Conservation (phyloP, 2,797 vertebrate species). For the Myripristis jacobus region DNA sequence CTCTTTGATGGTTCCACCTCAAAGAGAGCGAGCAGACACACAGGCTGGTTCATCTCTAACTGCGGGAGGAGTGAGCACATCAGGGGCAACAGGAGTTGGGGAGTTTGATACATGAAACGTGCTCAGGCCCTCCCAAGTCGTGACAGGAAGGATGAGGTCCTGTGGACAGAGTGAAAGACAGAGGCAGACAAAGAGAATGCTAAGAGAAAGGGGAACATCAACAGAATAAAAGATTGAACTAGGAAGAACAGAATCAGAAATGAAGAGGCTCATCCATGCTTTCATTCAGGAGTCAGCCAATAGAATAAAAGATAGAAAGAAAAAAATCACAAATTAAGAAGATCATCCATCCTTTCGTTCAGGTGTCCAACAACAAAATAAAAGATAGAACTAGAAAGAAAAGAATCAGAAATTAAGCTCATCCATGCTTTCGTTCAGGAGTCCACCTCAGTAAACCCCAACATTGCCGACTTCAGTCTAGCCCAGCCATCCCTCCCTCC, state of each 20-base stretch:
- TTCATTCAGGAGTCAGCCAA: no score
- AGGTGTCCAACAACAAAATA: no score
- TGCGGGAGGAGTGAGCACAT: slow-evolving; percentile 56
- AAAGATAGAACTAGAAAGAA: slow-evolving; percentile 31
- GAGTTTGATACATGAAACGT: slow-evolving; percentile 53
- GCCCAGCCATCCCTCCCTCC: slow-evolving; percentile 47
- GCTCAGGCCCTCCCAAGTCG: slow-evolving; percentile 67
- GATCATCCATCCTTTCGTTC: no score
- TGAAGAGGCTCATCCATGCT: no score
- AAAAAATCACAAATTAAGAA: no score
- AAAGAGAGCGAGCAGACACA: slow-evolving; percentile 72
- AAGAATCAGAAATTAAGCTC: slow-evolving; percentile 39
- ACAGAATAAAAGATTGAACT: slow-evolving; percentile 28
- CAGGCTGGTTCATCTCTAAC: slow-evolving; percentile 71
- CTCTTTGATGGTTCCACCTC: slow-evolving; percentile 74
- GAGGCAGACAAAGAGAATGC: slow-evolving; percentile 32
- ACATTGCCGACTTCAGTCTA: slow-evolving; percentile 24
- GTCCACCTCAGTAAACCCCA: slow-evolving; percentile 17
- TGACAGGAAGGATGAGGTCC: slow-evolving; percentile 23
- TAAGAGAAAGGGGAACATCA: slow-evolving; percentile 31
- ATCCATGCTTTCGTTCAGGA: slow-evolving; percentile 43
- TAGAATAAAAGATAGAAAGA: no score
- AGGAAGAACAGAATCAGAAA: no score
- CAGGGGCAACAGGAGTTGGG: slow-evolving; percentile 45
- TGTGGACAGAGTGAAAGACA: slow-evolving; percentile 14